These are phyloP conservation scores for Macrobrachium nipponense DNA, from an alignment of 1,140 invertebrate species.

Conservation along the genomic window DNA sequence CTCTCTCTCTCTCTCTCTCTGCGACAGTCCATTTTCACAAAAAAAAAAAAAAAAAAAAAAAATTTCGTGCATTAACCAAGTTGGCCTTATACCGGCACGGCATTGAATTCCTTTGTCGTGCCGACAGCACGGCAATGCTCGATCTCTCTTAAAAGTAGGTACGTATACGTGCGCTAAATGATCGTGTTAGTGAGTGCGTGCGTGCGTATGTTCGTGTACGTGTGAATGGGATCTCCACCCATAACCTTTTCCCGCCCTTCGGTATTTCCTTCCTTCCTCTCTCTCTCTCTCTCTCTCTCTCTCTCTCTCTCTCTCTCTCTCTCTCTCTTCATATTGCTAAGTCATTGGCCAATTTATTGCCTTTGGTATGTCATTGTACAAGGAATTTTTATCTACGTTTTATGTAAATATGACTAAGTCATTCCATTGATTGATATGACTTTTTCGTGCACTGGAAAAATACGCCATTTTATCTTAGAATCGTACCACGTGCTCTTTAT, in stretches of 20 bases:
- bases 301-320: conserved; percentile 19
- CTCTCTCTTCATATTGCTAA: neutral
- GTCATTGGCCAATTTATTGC: too few relatives aligned
- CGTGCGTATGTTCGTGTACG: conserved; percentile 21
- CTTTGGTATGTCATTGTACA: too few relatives aligned
- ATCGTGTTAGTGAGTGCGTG: conserved; percentile 10
- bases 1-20: neutral
- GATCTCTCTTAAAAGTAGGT: too few relatives aligned
- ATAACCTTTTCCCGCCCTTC: neutral
- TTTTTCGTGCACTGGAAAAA: too few relatives aligned
- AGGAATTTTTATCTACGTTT: too few relatives aligned
- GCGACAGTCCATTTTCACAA: neutral
- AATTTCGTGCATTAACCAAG: neutral
- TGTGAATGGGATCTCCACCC: neutral
- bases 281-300: conserved; percentile 13
- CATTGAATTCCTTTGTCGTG: too few relatives aligned
- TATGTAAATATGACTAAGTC: too few relatives aligned
- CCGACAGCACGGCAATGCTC: too few relatives aligned
- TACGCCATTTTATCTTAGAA: too few relatives aligned
- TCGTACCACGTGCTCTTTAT: too few relatives aligned
- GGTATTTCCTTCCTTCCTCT: neutral
- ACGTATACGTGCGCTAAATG: neutral
- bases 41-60: neutral
- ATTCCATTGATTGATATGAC: too few relatives aligned
- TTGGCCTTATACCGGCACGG: too few relatives aligned